Evolutionary conservation across 2,797 vertebrate species (phyloP).

Genomic region (Cyclopterus lumpus): DNA sequence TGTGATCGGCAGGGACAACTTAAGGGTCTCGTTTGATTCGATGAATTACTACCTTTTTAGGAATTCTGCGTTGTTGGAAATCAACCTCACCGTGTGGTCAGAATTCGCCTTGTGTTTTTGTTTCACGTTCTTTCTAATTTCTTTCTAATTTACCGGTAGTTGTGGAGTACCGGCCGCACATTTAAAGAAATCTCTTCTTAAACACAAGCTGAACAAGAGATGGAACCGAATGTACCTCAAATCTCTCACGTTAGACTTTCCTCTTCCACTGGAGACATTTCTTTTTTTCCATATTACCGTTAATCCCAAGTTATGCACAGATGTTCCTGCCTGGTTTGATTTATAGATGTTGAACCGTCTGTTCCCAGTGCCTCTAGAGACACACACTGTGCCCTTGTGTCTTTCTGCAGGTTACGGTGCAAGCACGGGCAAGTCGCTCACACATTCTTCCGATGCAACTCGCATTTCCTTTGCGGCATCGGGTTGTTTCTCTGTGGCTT

Average conservation of each 20-base stretch:
- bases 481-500: slow-evolving; percentile 10
- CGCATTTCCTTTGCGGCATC: background rate
- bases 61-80: slow-evolving; percentile 1
- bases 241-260: slow-evolving; percentile 1
- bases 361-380: slow-evolving; percentile 12
- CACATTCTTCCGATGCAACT: slow-evolving; percentile 49
- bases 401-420: slow-evolving; percentile 58
- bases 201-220: slow-evolving; percentile 8
- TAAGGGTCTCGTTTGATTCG: slow-evolving; percentile 24
- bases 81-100: background rate
- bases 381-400: slow-evolving; percentile 8
- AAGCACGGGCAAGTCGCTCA: slow-evolving; percentile 59
- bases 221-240: background rate
- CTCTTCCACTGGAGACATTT: background rate
- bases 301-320: slow-evolving; percentile 10
- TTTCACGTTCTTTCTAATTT: background rate
- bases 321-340: slow-evolving; percentile 15
- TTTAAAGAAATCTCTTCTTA: slow-evolving; percentile 9
- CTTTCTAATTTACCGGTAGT: background rate
- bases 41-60: background rate
- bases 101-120: background rate
- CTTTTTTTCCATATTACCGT: background rate
- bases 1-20: slow-evolving; percentile 15
- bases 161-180: slow-evolving; percentile 1
- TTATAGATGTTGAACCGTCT: slow-evolving; percentile 19